Evolutionary conservation across 2,797 vertebrate species (phyloP).

Genomic region (Clamator glandarius): DNA sequence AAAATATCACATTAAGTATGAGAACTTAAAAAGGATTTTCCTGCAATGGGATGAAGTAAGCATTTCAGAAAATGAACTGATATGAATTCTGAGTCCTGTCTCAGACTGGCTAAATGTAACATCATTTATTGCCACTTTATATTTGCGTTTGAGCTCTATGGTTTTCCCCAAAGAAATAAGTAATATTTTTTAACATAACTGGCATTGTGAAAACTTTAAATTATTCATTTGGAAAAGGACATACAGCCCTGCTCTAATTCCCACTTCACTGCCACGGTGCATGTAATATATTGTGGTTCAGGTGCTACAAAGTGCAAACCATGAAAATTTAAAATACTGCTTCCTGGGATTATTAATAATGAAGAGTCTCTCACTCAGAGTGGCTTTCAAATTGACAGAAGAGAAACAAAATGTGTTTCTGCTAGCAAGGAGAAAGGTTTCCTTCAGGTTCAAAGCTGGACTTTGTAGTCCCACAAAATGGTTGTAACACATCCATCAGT

Average conservation of each 20-base stretch:
- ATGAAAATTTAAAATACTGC: constrained; percentile 81
- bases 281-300: constrained; percentile 73
- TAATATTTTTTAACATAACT: constrained; percentile 74
- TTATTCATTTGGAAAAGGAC: constrained; percentile 75
- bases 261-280: constrained; percentile 47
- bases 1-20: constrained; percentile 47
- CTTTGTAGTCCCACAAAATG: constrained; percentile 9
- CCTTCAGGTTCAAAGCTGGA: constrained; percentile 44
- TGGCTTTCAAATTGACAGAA: constrained; percentile 62
- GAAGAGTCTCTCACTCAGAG: constrained; percentile 69
- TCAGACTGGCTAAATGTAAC: constrained; percentile 53
- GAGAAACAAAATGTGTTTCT: constrained; percentile 62
- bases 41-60: constrained; percentile 38
- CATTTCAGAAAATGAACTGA: constrained; percentile 60
- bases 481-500: background rate
- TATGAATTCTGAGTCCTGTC: constrained; percentile 48
- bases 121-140: constrained; percentile 69
- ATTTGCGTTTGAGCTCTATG: constrained; percentile 16
- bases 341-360: constrained; percentile 79
- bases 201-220: constrained; percentile 73
- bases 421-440: constrained; percentile 60
- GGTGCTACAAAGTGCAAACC: constrained; percentile 68
- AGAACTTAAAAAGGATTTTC: constrained; percentile 37
- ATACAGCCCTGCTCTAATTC: constrained; percentile 53
- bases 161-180: constrained; percentile 61